Percentiles rank a stretch among this genome's conserved stretches.
phyloP scores from a whole-genome alignment of 2,888 invertebrate species.

The Eudemis profundana region DNA sequence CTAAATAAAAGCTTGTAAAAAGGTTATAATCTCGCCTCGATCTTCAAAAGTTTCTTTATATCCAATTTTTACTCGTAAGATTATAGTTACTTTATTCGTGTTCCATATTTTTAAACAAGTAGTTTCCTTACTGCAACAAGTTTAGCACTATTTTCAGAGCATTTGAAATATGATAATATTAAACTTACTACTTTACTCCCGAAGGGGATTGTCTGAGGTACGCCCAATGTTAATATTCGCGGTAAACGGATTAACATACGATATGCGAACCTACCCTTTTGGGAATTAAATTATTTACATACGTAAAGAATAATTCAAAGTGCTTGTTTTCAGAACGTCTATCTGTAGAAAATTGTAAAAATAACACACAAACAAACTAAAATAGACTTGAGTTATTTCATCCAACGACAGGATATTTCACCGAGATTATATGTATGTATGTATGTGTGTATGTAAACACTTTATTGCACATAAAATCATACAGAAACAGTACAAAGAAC shows the following conservation, averaged over 20 bases:
- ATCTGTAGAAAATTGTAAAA: conserved; percentile 3
- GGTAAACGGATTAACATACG: conserved; percentile 44
- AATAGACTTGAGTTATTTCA: too few relatives aligned
- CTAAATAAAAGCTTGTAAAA: too few relatives aligned
- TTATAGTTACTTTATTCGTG: neutral
- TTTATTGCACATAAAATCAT: too few relatives aligned
- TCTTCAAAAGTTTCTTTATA: too few relatives aligned
- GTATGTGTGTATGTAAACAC: too few relatives aligned
- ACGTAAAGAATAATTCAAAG: conserved; percentile 42
- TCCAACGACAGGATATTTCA: too few relatives aligned
- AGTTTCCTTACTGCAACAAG: conserved; percentile 24
- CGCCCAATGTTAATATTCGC: conserved; percentile 41
- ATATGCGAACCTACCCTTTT: conserved; percentile 42
- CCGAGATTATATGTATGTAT: too few relatives aligned
- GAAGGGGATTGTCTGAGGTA: conserved; percentile 35
- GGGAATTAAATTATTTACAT: conserved; percentile 44
- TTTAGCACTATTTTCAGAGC: conserved; percentile 19
- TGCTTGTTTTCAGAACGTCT: conserved; percentile 28
- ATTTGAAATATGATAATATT: conserved; percentile 39
- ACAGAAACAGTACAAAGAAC: too few relatives aligned
- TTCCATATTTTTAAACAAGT: conserved; percentile 7
- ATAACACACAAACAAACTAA: neutral
- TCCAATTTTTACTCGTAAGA: too few relatives aligned
- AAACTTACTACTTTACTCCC: conserved; percentile 35
- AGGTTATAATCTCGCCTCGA: too few relatives aligned